Evolutionary conservation across 1,140 invertebrate species (phyloP).

Genomic region (Aphaenogaster floridana): DNA sequence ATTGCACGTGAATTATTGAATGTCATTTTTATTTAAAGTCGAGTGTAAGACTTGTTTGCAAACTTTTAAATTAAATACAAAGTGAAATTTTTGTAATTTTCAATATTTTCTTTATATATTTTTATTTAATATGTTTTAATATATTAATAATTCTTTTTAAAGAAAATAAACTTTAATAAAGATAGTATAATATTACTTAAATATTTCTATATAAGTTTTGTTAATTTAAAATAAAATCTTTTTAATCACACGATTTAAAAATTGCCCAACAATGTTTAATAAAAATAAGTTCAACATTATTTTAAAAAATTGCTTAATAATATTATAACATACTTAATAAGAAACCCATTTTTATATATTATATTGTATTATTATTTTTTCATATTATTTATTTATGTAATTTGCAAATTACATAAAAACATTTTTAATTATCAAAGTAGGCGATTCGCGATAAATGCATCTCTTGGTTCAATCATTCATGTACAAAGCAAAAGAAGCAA

Average conservation of each 20-base stretch:
- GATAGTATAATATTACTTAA: too few relatives aligned
- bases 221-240: neutral
- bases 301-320: neutral
- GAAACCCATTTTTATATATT: neutral
- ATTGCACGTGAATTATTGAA: constrained; percentile 23
- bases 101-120: neutral
- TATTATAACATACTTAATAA: neutral
- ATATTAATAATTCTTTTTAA: constrained; percentile 15
- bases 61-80: constrained; percentile 6
- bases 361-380: neutral
- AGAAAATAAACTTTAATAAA: neutral
- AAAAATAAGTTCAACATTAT: neutral
- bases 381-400: neutral
- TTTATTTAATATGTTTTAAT: neutral
- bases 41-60: neutral
- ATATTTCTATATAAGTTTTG: too few relatives aligned
- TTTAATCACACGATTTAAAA: neutral
- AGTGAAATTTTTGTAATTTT: neutral
- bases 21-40: neutral
- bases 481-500: neutral
- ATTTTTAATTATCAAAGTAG: neutral
- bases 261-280: neutral
- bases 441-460: neutral
- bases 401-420: neutral
- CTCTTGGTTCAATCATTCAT: neutral